phyloP scores from a whole-genome alignment of 2,113 vertebrate species.

The Petaurus breviceps region DNA sequence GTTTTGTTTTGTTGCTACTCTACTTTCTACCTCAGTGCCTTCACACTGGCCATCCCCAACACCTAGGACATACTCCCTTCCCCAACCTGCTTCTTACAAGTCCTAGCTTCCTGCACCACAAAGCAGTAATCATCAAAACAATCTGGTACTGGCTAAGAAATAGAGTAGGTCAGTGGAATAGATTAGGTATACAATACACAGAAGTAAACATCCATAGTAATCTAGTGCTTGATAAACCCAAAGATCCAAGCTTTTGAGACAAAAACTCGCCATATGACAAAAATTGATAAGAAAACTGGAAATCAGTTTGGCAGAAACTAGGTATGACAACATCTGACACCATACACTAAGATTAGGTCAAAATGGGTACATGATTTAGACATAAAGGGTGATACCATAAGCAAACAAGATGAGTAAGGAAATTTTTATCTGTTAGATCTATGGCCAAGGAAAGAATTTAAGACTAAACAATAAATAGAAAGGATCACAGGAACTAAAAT shows the following conservation, averaged over 20 bases:
- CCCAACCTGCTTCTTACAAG: neutral
- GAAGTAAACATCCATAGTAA: neutral
- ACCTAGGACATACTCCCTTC: neutral
- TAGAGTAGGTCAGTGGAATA: neutral
- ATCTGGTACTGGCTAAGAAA: neutral
- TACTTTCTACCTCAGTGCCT: neutral
- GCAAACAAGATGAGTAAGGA: neutral
- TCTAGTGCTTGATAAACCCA: neutral
- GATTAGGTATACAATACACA: neutral
- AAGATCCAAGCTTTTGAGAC: neutral
- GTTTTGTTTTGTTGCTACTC: neutral
- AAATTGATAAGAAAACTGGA: neutral
- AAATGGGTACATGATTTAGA: neutral
- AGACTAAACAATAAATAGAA: neutral
- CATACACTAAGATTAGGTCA: neutral
- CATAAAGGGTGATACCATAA: neutral
- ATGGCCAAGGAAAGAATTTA: neutral
- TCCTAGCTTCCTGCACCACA: neutral
- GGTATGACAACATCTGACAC: neutral
- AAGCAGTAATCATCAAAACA: neutral
- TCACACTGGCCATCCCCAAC: neutral
- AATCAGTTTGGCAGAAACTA: neutral
- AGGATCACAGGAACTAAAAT: neutral
- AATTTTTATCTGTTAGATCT: neutral
- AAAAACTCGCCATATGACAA: neutral